Evolutionary conservation across 2,797 vertebrate genomes (phyloP).

Genomic region (Tokudaia tokunoshimensis): DNA sequence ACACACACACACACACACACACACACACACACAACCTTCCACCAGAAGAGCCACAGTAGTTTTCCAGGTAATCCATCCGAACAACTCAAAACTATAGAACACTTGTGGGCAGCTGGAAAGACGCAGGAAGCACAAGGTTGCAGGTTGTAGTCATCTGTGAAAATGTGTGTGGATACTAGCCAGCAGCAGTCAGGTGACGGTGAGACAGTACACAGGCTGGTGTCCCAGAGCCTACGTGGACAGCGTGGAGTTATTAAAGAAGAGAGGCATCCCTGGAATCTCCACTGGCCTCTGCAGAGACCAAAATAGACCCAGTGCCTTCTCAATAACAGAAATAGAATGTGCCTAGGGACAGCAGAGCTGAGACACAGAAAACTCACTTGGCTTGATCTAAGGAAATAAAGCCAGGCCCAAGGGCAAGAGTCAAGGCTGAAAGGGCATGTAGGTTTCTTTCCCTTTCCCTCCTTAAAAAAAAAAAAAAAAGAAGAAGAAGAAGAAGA

Average conservation of each 20-base stretch:
- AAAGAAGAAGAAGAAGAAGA: neutral
- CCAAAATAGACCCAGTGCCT: slow-evolving; percentile 74
- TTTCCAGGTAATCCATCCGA: slow-evolving; percentile 59
- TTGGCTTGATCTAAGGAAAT: slow-evolving; percentile 34
- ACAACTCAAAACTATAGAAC: slow-evolving; percentile 44
- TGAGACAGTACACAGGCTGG: slow-evolving; percentile 77
- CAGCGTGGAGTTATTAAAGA: slow-evolving; percentile 73
- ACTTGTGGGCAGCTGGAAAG: slow-evolving; percentile 65
- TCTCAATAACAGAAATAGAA: slow-evolving; percentile 70
- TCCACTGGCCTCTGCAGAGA: slow-evolving; percentile 57
- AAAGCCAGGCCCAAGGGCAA: slow-evolving; percentile 14
- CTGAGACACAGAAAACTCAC: slow-evolving; percentile 4
- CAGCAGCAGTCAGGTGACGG: slow-evolving; percentile 69
- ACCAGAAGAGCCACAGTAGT: neutral
- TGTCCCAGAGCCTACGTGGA: slow-evolving; percentile 69
- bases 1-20: neutral
- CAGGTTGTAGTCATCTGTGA: slow-evolving; percentile 66
- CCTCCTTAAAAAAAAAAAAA: neutral
- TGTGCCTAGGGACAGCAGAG: slow-evolving; percentile 29
- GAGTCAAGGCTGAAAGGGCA: neutral
- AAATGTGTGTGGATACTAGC: slow-evolving; percentile 74
- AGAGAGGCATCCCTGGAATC: slow-evolving; percentile 82
- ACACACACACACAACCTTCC: neutral
- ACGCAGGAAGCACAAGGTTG: slow-evolving; percentile 44
- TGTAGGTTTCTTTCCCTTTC: slow-evolving; percentile 14